Evolutionary conservation across 2,113 vertebrate species (phyloP).

Genomic region (Oreochromis spilurus): DNA sequence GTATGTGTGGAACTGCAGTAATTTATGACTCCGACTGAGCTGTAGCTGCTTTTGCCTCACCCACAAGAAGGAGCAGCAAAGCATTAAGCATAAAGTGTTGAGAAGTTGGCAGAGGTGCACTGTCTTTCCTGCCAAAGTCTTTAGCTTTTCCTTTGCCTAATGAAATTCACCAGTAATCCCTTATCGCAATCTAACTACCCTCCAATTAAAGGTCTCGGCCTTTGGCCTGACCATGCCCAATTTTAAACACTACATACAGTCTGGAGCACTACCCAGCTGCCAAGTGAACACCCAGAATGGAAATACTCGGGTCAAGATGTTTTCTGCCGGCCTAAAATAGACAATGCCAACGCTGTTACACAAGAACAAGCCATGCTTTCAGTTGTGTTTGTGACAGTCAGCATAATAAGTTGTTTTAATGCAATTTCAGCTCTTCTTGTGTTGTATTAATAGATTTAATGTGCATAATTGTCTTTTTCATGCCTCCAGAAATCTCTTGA

Average conservation of each 20-base stretch:
- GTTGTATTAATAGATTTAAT: not conserved
- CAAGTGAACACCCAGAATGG: conserved; percentile 10
- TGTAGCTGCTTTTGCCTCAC: not conserved
- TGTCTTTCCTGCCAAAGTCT: conserved; percentile 33
- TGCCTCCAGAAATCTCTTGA: not conserved
- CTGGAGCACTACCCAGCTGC: not conserved
- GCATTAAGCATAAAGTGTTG: conserved; percentile 16
- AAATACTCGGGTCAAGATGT: not conserved
- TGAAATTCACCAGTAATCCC: conserved; percentile 50
- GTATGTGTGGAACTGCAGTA: not conserved
- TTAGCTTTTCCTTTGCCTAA: conserved; percentile 29
- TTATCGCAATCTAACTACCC: conserved; percentile 19
- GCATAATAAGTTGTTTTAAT: not conserved
- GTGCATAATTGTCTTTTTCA: not conserved
- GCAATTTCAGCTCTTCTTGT: not conserved
- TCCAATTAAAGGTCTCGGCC: conserved; percentile 19
- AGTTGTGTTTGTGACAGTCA: not conserved
- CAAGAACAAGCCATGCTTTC: not conserved
- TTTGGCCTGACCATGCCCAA: not conserved
- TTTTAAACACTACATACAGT: conserved; percentile 7
- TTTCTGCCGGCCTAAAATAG: not conserved
- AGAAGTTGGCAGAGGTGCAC: conserved; percentile 36
- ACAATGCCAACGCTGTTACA: not conserved
- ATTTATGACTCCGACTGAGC: not conserved
- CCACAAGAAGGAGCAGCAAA: not conserved